Percentiles rank a stretch among this genome's conserved stretches.
These are phyloP conservation scores for Apis florea DNA, from an alignment of 1,140 invertebrate species.

Conservation along the genomic window DNA sequence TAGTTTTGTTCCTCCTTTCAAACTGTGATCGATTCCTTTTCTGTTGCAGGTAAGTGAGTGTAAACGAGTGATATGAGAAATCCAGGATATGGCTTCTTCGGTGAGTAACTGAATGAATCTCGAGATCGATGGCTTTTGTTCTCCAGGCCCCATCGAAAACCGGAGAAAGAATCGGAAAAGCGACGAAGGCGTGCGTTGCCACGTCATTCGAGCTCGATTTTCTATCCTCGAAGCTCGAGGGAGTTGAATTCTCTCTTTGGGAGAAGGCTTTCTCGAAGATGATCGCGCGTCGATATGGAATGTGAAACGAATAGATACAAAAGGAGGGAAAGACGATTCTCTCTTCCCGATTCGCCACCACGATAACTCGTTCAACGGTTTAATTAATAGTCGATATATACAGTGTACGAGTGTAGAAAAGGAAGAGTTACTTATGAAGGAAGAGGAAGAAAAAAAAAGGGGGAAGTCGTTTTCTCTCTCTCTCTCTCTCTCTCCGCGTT, in stretches of 20 bases:
- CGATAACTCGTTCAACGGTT: too few relatives aligned
- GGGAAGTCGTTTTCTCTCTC: too few relatives aligned
- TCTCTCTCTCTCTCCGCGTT: too few relatives aligned
- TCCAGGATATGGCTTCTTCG: background rate
- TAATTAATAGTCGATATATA: too few relatives aligned
- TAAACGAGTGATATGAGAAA: background rate
- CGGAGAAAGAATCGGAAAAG: background rate
- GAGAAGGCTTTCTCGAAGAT: background rate
- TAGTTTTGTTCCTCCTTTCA: background rate
- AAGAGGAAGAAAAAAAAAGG: too few relatives aligned
- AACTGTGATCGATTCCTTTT: slow-evolving; percentile 9
- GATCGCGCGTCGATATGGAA: background rate
- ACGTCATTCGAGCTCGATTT: slow-evolving; percentile 12
- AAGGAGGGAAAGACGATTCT: too few relatives aligned
- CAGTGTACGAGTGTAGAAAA: too few relatives aligned
- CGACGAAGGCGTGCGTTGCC: background rate
- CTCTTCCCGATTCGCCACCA: too few relatives aligned
- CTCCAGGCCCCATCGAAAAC: background rate
- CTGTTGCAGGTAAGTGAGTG: slow-evolving; percentile 39
- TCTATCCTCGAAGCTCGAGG: background rate
- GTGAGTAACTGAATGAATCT: slow-evolving; percentile 20
- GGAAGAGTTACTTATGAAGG: too few relatives aligned
- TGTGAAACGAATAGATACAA: too few relatives aligned
- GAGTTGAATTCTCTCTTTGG: background rate
- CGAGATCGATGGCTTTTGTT: background rate